Percentiles rank a stretch among this genome's conserved stretches.
These are phyloP conservation scores for Masticophis lateralis DNA, from an alignment of 2,797 vertebrate species.

Conservation along the genomic window DNA sequence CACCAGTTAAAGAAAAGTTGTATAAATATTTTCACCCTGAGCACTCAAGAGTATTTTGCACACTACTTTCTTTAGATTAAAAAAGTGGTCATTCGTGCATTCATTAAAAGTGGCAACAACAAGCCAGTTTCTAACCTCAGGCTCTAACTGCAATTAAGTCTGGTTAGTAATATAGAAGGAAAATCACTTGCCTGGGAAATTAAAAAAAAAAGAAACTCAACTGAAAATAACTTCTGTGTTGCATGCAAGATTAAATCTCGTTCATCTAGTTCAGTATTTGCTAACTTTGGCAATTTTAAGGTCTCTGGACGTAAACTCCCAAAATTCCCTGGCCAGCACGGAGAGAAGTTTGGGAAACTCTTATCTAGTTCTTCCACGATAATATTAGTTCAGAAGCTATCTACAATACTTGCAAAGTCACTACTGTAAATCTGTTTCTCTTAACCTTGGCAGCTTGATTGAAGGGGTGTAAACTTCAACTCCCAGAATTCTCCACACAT, in stretches of 20 bases:
- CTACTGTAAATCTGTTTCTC: neutral
- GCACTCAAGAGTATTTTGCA: neutral
- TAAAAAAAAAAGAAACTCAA: neutral
- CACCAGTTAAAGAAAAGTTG: neutral
- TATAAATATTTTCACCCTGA: neutral
- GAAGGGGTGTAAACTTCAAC: neutral
- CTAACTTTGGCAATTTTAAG: neutral
- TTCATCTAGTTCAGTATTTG: neutral
- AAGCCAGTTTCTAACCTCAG: neutral
- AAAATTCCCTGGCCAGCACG: no score
- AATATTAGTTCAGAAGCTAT: neutral
- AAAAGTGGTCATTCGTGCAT: neutral
- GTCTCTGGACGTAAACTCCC: neutral
- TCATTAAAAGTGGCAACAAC: neutral
- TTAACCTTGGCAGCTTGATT: neutral
- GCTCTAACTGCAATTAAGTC: neutral
- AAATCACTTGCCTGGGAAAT: neutral
- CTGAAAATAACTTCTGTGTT: neutral
- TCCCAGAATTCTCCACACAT: neutral
- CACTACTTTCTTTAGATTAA: neutral
- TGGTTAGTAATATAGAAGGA: neutral
- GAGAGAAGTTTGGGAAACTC: no score
- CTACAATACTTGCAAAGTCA: neutral
- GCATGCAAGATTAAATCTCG: neutral
- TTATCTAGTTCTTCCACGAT: neutral